These are phyloP conservation scores for Scaptomyza caliginosa DNA, from an alignment of 2,888 invertebrate species.

Conservation along the genomic window DNA sequence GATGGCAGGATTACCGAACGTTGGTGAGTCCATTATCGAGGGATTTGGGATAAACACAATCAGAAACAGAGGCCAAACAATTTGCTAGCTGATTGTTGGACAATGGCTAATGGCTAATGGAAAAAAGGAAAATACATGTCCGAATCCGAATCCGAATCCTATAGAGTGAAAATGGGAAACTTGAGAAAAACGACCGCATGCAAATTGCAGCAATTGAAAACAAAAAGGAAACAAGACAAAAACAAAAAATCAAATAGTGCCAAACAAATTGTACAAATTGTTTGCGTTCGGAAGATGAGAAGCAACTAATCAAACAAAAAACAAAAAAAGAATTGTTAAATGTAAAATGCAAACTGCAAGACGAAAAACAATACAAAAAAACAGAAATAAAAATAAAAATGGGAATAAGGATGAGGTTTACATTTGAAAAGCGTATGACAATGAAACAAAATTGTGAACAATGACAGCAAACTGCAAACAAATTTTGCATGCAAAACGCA, in stretches of 20 bases:
- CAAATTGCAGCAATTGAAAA: slow-evolving; percentile 61
- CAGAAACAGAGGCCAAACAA: slow-evolving; percentile 36
- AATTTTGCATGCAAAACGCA: slow-evolving; percentile 72
- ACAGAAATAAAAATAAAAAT: neutral
- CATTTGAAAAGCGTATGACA: slow-evolving; percentile 38
- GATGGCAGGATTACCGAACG: neutral
- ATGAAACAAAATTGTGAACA: slow-evolving; percentile 50
- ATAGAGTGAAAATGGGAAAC: slow-evolving; percentile 13
- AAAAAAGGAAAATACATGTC: slow-evolving; percentile 1
- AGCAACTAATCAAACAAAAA: no score
- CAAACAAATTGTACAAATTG: slow-evolving; percentile 9
- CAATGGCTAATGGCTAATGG: slow-evolving; percentile 38
- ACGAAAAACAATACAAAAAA: neutral
- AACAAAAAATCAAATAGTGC: slow-evolving; percentile 22
- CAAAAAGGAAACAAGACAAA: slow-evolving; percentile 36
- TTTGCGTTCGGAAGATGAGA: neutral
- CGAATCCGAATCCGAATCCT: neutral
- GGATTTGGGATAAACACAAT: slow-evolving; percentile 34
- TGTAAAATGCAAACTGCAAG: neutral
- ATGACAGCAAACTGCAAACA: slow-evolving; percentile 62
- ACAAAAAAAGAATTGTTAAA: no score
- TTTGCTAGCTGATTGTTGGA: slow-evolving; percentile 45
- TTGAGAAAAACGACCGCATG: slow-evolving; percentile 35
- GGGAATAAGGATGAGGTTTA: neutral
- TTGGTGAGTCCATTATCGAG: slow-evolving; percentile 44